These are phyloP conservation scores for Dolichoris vasculosae DNA, from an alignment of 1,140 invertebrate species.

Conservation along the genomic window DNA sequence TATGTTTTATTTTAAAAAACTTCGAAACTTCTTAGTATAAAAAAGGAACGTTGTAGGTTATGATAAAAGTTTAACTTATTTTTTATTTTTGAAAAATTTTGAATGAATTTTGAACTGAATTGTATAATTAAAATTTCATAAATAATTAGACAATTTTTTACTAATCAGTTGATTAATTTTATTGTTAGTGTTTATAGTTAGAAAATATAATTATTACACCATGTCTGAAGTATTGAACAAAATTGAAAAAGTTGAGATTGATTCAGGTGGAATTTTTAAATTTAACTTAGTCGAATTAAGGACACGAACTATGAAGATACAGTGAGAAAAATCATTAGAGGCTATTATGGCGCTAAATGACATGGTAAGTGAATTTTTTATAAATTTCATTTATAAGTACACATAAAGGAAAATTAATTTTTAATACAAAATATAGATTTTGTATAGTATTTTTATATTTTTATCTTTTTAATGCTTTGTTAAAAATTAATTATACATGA, in stretches of 20 bases:
- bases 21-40: background rate
- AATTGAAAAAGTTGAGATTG: slow-evolving; percentile 87
- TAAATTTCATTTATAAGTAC: background rate
- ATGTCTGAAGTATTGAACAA: slow-evolving; percentile 71
- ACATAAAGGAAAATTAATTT: background rate
- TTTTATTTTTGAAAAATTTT: slow-evolving; percentile 2
- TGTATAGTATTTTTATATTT: slow-evolving; percentile 10
- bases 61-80: background rate
- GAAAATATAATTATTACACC: background rate
- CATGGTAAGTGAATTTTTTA: slow-evolving; percentile 77
- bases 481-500: slow-evolving; percentile 45
- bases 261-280: slow-evolving; percentile 86
- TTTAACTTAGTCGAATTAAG: slow-evolving; percentile 88
- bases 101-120: background rate
- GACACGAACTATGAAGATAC: slow-evolving; percentile 69
- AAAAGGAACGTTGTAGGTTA: background rate
- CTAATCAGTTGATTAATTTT: background rate
- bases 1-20: background rate
- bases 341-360: slow-evolving; percentile 81
- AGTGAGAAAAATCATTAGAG: slow-evolving; percentile 83
- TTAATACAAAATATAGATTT: background rate
- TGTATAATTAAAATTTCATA: too few relatives aligned
- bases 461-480: slow-evolving; percentile 34
- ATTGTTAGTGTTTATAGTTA: slow-evolving; percentile 15
- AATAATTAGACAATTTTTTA: background rate